These are phyloP conservation scores for Apamea monoglypha DNA, from an alignment of 2,888 invertebrate species.

Conservation along the genomic window DNA sequence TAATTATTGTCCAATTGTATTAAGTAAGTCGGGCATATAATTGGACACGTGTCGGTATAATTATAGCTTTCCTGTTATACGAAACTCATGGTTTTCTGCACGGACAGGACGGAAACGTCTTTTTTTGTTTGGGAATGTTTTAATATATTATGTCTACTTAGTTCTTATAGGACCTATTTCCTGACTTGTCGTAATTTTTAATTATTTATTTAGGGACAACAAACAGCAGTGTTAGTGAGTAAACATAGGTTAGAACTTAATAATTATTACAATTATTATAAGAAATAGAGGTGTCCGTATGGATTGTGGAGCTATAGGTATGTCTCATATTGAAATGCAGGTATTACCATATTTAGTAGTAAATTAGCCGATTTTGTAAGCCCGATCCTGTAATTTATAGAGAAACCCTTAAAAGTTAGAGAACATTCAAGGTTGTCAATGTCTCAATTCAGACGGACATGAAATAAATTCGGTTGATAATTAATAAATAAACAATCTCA, in stretches of 20 bases:
- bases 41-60: not conserved
- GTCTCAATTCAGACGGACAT: not conserved
- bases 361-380: not conserved
- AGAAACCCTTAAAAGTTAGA: not conserved
- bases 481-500: not conserved
- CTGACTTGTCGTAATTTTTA: not conserved
- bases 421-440: not conserved
- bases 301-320: not conserved
- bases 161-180: not conserved
- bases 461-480: not conserved
- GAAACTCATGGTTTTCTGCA: not conserved
- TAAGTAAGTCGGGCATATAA: not conserved
- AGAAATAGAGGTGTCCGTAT: not conserved
- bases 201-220: not conserved
- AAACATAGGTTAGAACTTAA: too few relatives aligned
- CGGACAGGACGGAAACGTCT: not conserved
- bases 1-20: conserved; percentile 10
- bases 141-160: not conserved
- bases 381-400: not conserved
- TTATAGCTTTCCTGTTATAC: not conserved
- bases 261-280: too few relatives aligned
- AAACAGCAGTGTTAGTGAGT: too few relatives aligned
- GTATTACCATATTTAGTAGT: not conserved
- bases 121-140: not conserved
- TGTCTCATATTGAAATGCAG: not conserved